Base-by-base conservation (phyloP, 2,797 vertebrate genomes). In the Paedocypris micromegethes region DNA sequence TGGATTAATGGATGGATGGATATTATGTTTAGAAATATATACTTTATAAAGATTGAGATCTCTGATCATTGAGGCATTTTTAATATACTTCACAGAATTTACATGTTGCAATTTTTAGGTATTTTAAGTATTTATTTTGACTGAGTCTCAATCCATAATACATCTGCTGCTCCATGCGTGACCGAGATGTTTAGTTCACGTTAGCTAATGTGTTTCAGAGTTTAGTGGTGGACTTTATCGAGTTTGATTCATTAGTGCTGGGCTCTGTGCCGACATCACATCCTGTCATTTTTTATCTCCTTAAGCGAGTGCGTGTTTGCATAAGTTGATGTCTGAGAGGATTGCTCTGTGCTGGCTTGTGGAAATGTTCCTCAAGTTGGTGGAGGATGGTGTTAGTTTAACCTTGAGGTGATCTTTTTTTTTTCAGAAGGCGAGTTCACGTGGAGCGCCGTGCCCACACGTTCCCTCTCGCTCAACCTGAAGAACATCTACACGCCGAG, bases 381-480 rank as follows among this genome's bases (percentile, higher is more conserved):
- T 3, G 60, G 3, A 42, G 55, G n/a, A 59, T 5, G 46, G 23
- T 3, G 38, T 54, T 6, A 47, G 43, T 40, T 43, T 70, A 37
- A 66, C n/a, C 42, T 6, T 45, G 5, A 4, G 8, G 3, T 49
- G 59, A 51, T 9, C 77, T 37, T 72, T 23, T 75, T 7, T 59
- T 0, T 58, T 77, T 4, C 78, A 94, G 92, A 75, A 69, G 88
- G 73, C 5, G 82, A 80, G 39, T 87, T 88, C 2, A 56, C 82
- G 2, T 83, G 88, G 83, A 86, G 84, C 72, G 68, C 84, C 2
- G 71, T 82, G 4, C 81, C 87, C 9, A 70, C 73, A 0, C 89
- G 86, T 63, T 85, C 89, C 0, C 83, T 93, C n/a, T 88, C 91
- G 5, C 86, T 93, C 69, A 92, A 92, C 79, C 81, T 93, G 83